Conservation (phyloP, 2,888 invertebrate genomes). For the Diabrotica balteata region DNA sequence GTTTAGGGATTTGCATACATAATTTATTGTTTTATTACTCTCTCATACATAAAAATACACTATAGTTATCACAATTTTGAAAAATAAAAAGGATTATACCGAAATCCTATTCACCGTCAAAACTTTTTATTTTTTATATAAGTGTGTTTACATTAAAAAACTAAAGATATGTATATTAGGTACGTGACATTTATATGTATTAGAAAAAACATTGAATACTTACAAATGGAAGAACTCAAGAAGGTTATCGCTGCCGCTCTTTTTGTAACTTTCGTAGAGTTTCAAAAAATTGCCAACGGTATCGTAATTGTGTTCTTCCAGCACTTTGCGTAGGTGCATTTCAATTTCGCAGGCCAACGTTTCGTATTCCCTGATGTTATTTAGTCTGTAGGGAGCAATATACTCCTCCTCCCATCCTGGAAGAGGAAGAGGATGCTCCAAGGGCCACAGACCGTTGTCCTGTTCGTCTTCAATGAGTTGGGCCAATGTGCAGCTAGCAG, state of each 20-base stretch:
- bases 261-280: conserved; percentile 70
- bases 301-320: conserved; percentile 88
- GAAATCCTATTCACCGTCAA: too few relatives aligned
- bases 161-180: too few relatives aligned
- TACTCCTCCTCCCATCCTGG: conserved; percentile 72
- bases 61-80: too few relatives aligned
- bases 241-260: conserved; percentile 69
- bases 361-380: conserved; percentile 73
- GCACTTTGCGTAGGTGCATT: conserved; percentile 77
- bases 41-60: too few relatives aligned
- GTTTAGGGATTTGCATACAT: too few relatives aligned
- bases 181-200: too few relatives aligned
- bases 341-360: conserved; percentile 81
- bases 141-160: too few relatives aligned
- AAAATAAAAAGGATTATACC: too few relatives aligned
- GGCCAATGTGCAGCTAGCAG: conserved; percentile 37
- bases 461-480: conserved; percentile 56
- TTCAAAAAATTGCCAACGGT: conserved; percentile 84
- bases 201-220: conserved; percentile 28
- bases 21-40: too few relatives aligned
- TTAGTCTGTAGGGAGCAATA: conserved; percentile 62
- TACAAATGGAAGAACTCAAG: conserved; percentile 74
- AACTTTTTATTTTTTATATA: too few relatives aligned
- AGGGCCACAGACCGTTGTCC: conserved; percentile 68
- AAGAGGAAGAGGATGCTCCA: conserved; percentile 75